Conservation (phyloP, 2,888 invertebrate species). For the Oligia fasciuncula region DNA sequence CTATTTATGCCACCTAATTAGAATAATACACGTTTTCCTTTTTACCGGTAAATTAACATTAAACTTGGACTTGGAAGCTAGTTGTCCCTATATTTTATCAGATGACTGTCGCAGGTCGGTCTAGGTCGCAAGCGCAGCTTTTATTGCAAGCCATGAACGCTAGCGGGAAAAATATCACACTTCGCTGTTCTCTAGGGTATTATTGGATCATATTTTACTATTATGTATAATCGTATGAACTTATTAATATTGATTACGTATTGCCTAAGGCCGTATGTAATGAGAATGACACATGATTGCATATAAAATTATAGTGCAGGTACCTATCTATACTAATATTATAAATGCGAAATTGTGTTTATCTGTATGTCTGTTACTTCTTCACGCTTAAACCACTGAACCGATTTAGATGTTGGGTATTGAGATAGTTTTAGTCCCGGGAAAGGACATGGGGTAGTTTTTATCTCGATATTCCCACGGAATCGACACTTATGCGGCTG, state of each 20-base stretch:
- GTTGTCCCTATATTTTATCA: constrained; percentile 80
- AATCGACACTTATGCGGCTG: no score
- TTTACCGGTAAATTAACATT: constrained; percentile 41
- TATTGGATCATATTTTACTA: background rate
- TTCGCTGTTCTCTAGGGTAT: constrained; percentile 1
- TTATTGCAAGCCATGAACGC: constrained; percentile 57
- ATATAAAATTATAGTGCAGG: background rate
- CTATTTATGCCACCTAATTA: constrained; percentile 24
- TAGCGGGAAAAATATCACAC: constrained; percentile 56
- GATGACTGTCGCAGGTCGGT: constrained; percentile 82
- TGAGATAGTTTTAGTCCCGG: no score
- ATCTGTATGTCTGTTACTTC: no score
- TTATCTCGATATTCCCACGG: no score
- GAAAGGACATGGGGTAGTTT: no score
- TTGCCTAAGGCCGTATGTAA: constrained; percentile 15
- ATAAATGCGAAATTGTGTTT: no score
- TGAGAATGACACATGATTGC: constrained; percentile 7
- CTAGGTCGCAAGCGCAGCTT: constrained; percentile 76
- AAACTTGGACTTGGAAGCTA: constrained; percentile 76
- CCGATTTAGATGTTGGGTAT: no score
- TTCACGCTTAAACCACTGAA: no score
- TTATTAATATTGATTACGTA: constrained; percentile 26
- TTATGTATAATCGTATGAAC: constrained; percentile 18
- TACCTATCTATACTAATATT: background rate
- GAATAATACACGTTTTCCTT: constrained; percentile 24